Conservation (phyloP, 2,888 invertebrate genomes). For the Ichneumoninae sp. region DNA sequence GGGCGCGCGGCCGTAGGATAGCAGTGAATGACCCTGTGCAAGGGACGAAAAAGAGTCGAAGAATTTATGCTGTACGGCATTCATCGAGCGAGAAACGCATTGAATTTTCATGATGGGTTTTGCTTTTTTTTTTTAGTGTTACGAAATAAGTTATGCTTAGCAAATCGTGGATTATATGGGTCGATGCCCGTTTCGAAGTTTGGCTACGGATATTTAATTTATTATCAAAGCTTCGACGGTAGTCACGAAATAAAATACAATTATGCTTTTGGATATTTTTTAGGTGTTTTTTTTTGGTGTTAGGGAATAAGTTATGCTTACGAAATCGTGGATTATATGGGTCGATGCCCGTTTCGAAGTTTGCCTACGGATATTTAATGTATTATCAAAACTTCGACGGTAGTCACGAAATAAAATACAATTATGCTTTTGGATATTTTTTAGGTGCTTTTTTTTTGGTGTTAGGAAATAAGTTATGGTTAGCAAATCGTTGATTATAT, state of each 20-base stretch:
- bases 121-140: not conserved
- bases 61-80: not conserved
- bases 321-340: not conserved
- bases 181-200: no score
- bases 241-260: no score
- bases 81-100: not conserved
- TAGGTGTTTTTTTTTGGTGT: not conserved
- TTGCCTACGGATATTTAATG: no score
- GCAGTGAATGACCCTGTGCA: not conserved
- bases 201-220: no score
- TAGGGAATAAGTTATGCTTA: not conserved
- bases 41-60: conserved; percentile 5
- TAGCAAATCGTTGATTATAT: not conserved
- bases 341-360: no score
- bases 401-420: no score
- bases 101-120: not conserved
- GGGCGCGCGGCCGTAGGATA: not conserved
- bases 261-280: not conserved
- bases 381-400: no score
- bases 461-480: not conserved
- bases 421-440: no score
- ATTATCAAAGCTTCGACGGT: no score
- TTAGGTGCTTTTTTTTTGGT: not conserved
- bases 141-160: not conserved
- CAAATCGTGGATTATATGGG: not conserved